These are phyloP conservation scores for Diaprepes abbreviatus DNA, from an alignment of 2,888 invertebrate genomes.

Conservation along the genomic window DNA sequence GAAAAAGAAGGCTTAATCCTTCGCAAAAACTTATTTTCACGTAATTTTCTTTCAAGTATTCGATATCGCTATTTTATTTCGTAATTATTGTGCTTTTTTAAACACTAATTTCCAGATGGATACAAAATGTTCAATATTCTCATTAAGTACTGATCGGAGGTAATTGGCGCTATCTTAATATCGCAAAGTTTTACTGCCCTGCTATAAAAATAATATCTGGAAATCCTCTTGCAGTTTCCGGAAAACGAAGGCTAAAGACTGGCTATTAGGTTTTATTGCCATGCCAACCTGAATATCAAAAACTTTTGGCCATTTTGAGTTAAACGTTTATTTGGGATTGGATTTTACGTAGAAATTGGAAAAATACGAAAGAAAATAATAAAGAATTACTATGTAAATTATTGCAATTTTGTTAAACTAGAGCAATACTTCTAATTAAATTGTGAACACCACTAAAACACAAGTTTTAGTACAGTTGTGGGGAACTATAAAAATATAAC, in stretches of 20 bases:
- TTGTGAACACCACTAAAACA: no score
- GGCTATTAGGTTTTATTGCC: conserved; percentile 39
- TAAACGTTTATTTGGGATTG: no score
- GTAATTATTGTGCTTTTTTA: not conserved
- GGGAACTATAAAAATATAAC: no score
- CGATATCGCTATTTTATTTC: no score
- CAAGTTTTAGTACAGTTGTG: no score
- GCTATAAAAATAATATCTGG: conserved; percentile 41
- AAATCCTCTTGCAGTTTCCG: conserved; percentile 34
- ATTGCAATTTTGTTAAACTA: no score
- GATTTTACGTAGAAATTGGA: not conserved
- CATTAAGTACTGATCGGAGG: conserved; percentile 14
- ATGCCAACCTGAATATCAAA: conserved; percentile 37
- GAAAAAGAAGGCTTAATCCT: no score
- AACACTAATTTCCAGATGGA: not conserved
- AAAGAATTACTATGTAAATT: no score
- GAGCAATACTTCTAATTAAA: no score
- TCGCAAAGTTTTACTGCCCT: conserved; percentile 32
- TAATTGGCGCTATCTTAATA: conserved; percentile 34
- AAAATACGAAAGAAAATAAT: not conserved
- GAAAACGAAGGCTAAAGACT: conserved; percentile 28
- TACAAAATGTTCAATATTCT: conserved; percentile 10
- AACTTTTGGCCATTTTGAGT: conserved; percentile 9
- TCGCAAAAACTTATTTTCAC: no score
- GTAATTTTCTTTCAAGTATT: no score